A percentile compares a stretch with the other conserved stretches of the same genome.
Conservation (phyloP, 2,797 vertebrate genomes). For the Peromyscus eremicus region DNA sequence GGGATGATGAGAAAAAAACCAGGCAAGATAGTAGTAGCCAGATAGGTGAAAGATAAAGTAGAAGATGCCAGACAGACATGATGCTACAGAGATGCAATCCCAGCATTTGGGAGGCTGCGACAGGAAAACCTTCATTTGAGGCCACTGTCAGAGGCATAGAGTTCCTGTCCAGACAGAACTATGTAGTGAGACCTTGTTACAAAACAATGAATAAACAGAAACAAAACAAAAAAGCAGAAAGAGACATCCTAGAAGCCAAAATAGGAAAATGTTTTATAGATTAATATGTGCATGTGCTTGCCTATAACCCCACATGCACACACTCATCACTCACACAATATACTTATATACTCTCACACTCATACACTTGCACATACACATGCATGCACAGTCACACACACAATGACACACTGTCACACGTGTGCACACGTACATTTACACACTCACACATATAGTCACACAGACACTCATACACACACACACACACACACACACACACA, state of each 20-base stretch:
- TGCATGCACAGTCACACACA: background rate
- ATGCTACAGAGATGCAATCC: background rate
- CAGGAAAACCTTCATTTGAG: background rate
- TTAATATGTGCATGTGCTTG: background rate
- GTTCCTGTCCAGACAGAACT: background rate
- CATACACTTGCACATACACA: background rate
- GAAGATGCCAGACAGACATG: background rate
- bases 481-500: background rate
- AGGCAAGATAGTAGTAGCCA: background rate
- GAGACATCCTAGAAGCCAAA: background rate
- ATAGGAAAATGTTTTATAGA: slow-evolving; percentile 10
- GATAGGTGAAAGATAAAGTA: slow-evolving; percentile 2
- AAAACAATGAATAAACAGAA: background rate
- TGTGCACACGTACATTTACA: background rate
- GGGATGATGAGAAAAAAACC: background rate
- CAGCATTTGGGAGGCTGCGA: background rate
- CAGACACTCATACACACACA: background rate
- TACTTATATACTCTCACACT: background rate
- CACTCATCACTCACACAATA: background rate
- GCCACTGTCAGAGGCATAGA: background rate
- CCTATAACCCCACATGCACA: background rate
- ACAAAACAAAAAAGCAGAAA: background rate
- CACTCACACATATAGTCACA: background rate
- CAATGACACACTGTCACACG: background rate
- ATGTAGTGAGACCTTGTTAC: background rate